Conservation (phyloP, 1,140 invertebrate species). For the Bombyx mori region DNA sequence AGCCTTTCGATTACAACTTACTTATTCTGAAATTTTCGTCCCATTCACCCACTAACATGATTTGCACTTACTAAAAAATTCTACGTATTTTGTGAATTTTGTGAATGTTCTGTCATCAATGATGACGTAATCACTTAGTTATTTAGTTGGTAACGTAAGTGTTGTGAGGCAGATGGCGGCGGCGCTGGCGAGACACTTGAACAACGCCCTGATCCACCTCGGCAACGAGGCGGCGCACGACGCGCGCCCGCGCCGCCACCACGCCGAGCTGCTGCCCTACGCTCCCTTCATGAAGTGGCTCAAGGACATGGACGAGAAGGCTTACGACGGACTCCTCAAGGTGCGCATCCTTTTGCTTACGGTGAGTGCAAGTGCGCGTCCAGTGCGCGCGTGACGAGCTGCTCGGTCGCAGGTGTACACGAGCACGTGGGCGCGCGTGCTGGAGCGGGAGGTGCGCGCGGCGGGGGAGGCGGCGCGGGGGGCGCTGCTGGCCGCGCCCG, state of each 20-base stretch:
- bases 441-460: constrained; percentile 44
- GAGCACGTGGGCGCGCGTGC: constrained; percentile 39
- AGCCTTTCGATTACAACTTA: not conserved
- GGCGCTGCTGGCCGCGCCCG: constrained; percentile 17
- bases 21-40: not conserved
- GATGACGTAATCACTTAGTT: no score
- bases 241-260: constrained; percentile 83
- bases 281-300: constrained; percentile 93
- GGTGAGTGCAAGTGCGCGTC: not conserved
- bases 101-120: no score
- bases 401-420: constrained; percentile 32
- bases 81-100: no score
- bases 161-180: constrained; percentile 76
- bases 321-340: constrained; percentile 84
- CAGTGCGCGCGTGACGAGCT: not conserved
- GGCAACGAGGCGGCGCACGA: constrained; percentile 67
- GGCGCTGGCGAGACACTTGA: constrained; percentile 87
- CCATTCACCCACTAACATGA: not conserved
- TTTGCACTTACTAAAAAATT: no score
- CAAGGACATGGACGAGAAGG: constrained; percentile 86
- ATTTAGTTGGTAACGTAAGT: not conserved
- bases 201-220: constrained; percentile 94
- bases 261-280: constrained; percentile 87
- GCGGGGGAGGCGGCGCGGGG: constrained; percentile 32
- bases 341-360: constrained; percentile 9